These are phyloP conservation scores for Hylomyscus alleni DNA, from an alignment of 2,797 vertebrate genomes.

Conservation along the genomic window DNA sequence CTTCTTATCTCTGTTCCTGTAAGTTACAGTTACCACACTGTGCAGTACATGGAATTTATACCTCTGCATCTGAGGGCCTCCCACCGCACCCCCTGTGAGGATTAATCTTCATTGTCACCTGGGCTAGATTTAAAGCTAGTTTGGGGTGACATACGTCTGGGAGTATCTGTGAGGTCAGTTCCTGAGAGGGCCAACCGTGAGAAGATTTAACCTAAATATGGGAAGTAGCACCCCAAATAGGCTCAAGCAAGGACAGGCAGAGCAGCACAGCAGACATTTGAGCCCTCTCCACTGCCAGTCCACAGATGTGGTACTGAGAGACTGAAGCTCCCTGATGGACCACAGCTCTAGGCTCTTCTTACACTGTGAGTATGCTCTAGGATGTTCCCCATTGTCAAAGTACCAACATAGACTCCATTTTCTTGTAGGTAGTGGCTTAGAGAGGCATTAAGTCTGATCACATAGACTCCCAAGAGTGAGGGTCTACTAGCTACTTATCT, in stretches of 20 bases:
- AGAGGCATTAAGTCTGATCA: too few relatives aligned
- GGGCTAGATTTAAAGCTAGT: background rate
- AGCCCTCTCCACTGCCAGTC: background rate
- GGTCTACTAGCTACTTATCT: too few relatives aligned
- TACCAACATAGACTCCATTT: too few relatives aligned
- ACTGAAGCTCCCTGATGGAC: background rate
- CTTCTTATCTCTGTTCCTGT: background rate
- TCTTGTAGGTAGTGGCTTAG: too few relatives aligned
- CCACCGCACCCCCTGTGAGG: background rate
- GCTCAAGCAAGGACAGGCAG: background rate
- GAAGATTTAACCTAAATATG: background rate
- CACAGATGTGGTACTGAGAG: background rate
- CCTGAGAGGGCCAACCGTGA: too few relatives aligned
- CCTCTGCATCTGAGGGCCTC: background rate
- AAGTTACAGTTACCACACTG: background rate
- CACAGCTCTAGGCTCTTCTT: accelerated
- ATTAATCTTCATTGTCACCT: background rate
- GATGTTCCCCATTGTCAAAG: too few relatives aligned
- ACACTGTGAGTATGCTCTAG: background rate
- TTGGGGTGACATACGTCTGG: background rate
- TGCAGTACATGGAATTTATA: background rate
- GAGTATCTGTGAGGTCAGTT: background rate
- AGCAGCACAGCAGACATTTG: background rate
- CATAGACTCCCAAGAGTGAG: too few relatives aligned
- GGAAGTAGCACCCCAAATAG: background rate